A percentile compares a stretch with the other conserved stretches of the same genome.
phyloP scores from a whole-genome alignment of 1,140 invertebrate genomes.

The Caenorhabditis remanei region DNA sequence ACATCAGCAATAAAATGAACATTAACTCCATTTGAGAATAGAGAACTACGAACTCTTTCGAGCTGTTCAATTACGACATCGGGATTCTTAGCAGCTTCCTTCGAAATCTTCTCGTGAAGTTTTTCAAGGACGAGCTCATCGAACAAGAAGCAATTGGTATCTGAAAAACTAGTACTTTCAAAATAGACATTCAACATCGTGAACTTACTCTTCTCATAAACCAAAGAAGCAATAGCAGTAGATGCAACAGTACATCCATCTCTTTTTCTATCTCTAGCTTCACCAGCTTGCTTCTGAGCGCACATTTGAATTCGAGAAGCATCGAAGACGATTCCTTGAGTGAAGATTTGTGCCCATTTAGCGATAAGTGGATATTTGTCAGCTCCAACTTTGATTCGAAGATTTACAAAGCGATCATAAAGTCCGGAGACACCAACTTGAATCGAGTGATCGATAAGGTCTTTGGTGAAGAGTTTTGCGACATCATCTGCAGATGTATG shows the following conservation, averaged over 20 bases:
- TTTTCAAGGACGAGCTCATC: constrained; percentile 63
- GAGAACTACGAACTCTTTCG: constrained; percentile 45
- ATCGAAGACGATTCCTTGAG: constrained; percentile 84
- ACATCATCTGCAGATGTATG: constrained; percentile 81
- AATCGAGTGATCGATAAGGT: constrained; percentile 81
- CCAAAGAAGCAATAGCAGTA: constrained; percentile 75
- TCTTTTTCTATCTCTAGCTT: constrained; percentile 84
- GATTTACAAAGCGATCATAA: constrained; percentile 83
- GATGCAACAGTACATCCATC: constrained; percentile 82
- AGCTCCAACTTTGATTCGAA: constrained; percentile 80
- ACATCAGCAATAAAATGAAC: constrained; percentile 59
- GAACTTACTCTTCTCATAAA: constrained; percentile 59
- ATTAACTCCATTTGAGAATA: constrained; percentile 57
- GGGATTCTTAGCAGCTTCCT: constrained; percentile 51
- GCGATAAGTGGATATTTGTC: constrained; percentile 85
- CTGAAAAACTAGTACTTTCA: constrained; percentile 47
- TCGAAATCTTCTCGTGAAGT: constrained; percentile 63
- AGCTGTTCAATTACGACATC: constrained; percentile 20
- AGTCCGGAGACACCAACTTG: constrained; percentile 81
- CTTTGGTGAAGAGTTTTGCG: constrained; percentile 54
- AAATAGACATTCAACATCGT: not conserved
- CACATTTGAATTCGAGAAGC: constrained; percentile 81
- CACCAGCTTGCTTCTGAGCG: constrained; percentile 82
- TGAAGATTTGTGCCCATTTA: constrained; percentile 85
- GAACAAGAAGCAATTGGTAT: constrained; percentile 61